Evolutionary conservation across 2,797 vertebrate species (phyloP).

Genomic region (Vireo griseus): DNA sequence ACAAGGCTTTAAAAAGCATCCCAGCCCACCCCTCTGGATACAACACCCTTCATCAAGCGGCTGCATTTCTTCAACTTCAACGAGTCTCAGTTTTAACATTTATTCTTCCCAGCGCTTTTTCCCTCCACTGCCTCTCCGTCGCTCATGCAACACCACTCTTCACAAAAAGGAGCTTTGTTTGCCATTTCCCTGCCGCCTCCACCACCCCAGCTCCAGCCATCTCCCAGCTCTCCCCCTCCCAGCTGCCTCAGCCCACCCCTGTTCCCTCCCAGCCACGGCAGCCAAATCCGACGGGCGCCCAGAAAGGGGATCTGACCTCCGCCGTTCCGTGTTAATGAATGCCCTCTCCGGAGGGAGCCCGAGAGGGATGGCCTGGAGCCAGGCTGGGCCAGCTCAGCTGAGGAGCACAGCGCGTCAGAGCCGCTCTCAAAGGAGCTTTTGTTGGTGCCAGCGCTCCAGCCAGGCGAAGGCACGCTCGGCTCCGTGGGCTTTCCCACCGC

Average conservation of each 20-base stretch:
- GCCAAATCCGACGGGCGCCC: not conserved
- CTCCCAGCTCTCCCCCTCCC: too few species aligned
- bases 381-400: not conserved
- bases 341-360: not conserved
- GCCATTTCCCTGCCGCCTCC: not conserved
- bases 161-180: conserved; percentile 10
- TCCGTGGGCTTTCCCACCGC: not conserved
- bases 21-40: not conserved
- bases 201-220: not conserved
- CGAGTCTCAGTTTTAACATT: not conserved
- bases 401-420: not conserved
- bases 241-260: not conserved
- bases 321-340: not conserved
- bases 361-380: conserved; percentile 51
- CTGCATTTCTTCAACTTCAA: not conserved
- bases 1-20: not conserved
- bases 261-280: not conserved
- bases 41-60: not conserved
- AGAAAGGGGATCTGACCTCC: not conserved
- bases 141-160: not conserved
- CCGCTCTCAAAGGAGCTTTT: conserved; percentile 13
- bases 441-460: not conserved
- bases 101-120: not conserved
- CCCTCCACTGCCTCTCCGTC: not conserved
- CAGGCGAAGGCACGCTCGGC: not conserved